These are phyloP conservation scores for Hyposmocoma kahamanoa DNA, from an alignment of 1,140 invertebrate genomes.

Conservation along the genomic window DNA sequence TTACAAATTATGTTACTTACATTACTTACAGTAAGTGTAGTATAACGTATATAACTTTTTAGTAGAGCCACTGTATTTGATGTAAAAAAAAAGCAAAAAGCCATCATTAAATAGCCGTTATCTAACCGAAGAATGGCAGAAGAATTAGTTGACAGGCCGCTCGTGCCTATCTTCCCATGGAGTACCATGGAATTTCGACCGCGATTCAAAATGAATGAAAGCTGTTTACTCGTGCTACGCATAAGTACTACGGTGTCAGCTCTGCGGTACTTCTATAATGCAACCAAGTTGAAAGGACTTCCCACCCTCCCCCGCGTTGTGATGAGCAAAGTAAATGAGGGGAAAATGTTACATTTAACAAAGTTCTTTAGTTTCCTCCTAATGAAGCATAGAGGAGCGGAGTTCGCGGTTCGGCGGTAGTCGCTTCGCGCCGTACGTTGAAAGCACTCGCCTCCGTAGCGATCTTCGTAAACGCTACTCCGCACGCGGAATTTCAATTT, in stretches of 20 bases:
- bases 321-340: conserved; percentile 12
- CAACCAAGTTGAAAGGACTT: conserved; percentile 22
- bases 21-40: too few species aligned
- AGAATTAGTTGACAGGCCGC: too few species aligned
- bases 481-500: conserved; percentile 15
- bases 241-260: conserved; percentile 27
- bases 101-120: too few species aligned
- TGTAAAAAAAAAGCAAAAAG: too few species aligned
- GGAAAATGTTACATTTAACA: conserved; percentile 13
- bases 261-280: conserved; percentile 20
- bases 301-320: conserved; percentile 13
- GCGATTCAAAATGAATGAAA: conserved; percentile 28
- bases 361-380: conserved; percentile 24
- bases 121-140: too few species aligned
- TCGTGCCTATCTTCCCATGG: neutral
- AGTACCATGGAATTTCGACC: neutral
- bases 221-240: conserved; percentile 29
- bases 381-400: conserved; percentile 47
- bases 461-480: conserved; percentile 16
- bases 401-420: conserved; percentile 28
- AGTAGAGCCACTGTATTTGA: too few species aligned
- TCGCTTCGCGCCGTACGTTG: conserved; percentile 33
- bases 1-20: too few species aligned
- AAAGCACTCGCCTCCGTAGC: conserved; percentile 30
- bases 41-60: too few species aligned